These are phyloP conservation scores for Echinometra lucunter DNA, from an alignment of 53 echinoderm and acorn worm genomes.

Conservation along the genomic window DNA sequence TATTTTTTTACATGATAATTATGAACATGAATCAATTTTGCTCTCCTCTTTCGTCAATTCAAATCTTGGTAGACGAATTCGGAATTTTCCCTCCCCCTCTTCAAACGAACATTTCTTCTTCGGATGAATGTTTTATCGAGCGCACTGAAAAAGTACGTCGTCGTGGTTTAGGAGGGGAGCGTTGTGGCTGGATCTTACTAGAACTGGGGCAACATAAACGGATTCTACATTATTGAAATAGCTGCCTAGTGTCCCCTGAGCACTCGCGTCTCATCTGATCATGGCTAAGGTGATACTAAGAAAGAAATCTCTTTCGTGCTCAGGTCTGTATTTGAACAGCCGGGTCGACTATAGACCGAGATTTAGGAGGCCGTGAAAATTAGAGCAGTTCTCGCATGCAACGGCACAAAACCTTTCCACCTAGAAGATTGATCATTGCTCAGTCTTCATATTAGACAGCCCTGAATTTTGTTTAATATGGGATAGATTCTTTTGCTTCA, in stretches of 20 bases:
- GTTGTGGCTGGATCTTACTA: not conserved
- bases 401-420: not conserved
- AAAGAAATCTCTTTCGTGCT: not conserved
- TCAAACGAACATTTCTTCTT: not conserved
- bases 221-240: constrained; percentile 46
- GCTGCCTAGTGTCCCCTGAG: constrained; percentile 49
- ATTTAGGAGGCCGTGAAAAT: constrained; percentile 40
- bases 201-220: constrained; percentile 58
- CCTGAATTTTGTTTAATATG: constrained; percentile 3
- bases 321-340: constrained; percentile 59
- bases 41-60: not conserved
- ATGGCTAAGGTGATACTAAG: constrained; percentile 28
- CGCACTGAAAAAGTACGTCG: not conserved
- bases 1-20: not conserved
- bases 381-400: constrained; percentile 44
- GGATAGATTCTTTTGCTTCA: not conserved
- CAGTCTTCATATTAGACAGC: not conserved
- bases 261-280: not conserved
- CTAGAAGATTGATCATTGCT: not conserved
- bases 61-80: not conserved
- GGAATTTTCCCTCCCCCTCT: not conserved
- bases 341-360: not conserved
- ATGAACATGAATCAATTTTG: not conserved
- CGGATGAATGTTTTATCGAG: constrained; percentile 7
- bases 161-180: not conserved